These are phyloP conservation scores for Ciona savignyi DNA, from an alignment of 23 tunicate species.

Conservation along the genomic window DNA sequence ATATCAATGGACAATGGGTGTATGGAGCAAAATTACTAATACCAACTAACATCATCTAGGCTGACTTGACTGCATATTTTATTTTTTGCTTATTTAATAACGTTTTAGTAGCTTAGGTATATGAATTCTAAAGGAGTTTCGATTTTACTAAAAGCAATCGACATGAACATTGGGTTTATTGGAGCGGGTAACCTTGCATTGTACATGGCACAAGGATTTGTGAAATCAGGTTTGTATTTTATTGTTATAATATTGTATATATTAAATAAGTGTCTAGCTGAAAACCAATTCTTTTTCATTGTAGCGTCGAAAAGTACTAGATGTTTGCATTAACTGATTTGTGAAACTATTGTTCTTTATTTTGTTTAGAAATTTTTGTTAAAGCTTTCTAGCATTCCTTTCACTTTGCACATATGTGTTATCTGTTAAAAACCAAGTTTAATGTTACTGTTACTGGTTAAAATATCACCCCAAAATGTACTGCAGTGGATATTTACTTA, in stretches of 20 bases:
- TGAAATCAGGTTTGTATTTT: conserved; percentile 51
- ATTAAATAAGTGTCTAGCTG: neutral
- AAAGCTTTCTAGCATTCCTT: neutral
- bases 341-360: too few species aligned
- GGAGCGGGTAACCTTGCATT: conserved; percentile 89
- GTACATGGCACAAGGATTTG: conserved; percentile 81
- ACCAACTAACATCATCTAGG: too few species aligned
- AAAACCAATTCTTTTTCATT: neutral
- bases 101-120: too few species aligned
- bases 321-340: too few species aligned
- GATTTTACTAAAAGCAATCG: conserved; percentile 45
- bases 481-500: too few species aligned
- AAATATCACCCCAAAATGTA: too few species aligned
- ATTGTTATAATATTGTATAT: neutral
- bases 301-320: too few species aligned
- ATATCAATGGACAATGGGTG: too few species aligned
- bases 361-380: too few species aligned
- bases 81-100: too few species aligned
- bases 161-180: conserved; percentile 89
- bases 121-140: conserved; percentile 36
- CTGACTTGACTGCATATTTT: too few species aligned
- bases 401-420: neutral
- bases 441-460: neutral
- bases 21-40: too few species aligned
- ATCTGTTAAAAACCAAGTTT: neutral